These are phyloP conservation scores for Trichomycterus rosablanca DNA, from an alignment of 2,113 vertebrate species.

Conservation along the genomic window DNA sequence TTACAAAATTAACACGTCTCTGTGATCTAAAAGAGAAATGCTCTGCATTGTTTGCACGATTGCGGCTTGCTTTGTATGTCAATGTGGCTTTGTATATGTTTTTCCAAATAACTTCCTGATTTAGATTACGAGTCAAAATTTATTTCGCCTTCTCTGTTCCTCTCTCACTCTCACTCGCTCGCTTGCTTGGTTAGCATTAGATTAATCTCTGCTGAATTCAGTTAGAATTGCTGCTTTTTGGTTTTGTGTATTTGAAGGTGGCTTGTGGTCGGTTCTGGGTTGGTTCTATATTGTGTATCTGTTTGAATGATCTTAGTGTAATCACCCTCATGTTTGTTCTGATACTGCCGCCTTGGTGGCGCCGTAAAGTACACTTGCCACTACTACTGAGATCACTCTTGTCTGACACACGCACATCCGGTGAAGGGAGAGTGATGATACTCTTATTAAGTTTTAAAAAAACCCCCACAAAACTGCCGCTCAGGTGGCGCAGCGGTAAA, in stretches of 20 bases:
- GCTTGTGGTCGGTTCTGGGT: too few relatives aligned
- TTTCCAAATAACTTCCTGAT: slow-evolving; percentile 34
- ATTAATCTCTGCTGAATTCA: neutral
- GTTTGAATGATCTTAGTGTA: too few relatives aligned
- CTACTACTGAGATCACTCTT: too few relatives aligned
- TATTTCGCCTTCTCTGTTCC: neutral
- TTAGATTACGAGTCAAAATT: slow-evolving; percentile 16
- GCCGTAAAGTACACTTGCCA: too few relatives aligned
- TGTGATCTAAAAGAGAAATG: neutral
- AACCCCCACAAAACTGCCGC: too few relatives aligned
- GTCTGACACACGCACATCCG: too few relatives aligned
- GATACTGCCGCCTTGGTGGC: too few relatives aligned
- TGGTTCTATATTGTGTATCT: too few relatives aligned
- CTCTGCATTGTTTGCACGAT: slow-evolving; percentile 7
- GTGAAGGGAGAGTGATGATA: too few relatives aligned
- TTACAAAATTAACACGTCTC: neutral
- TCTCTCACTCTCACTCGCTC: neutral
- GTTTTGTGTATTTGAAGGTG: neutral
- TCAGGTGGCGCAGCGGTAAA: too few relatives aligned
- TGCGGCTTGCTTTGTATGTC: slow-evolving; percentile 22
- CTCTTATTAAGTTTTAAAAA: too few relatives aligned
- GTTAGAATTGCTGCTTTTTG: neutral
- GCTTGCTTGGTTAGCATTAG: neutral
- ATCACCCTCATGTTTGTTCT: too few relatives aligned
- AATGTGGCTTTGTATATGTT: slow-evolving; percentile 6